Base-by-base conservation (phyloP, 2,797 vertebrate species). In the Cirrhinus molitorella region DNA sequence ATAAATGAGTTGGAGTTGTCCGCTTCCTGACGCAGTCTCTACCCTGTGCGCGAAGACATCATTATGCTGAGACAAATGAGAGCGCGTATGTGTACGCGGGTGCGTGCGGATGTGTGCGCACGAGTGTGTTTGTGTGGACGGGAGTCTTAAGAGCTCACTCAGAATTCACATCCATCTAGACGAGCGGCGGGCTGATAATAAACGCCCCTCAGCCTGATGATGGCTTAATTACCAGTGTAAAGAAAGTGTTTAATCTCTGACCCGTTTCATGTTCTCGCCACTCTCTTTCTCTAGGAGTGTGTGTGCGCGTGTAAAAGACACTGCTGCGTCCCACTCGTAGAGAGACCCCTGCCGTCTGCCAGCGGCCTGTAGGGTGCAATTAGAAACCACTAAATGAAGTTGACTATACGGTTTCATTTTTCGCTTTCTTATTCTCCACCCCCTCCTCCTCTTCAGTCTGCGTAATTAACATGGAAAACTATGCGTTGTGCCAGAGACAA, bases 191-290 rank as follows among this genome's bases (percentile, higher is more conserved):
- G 74, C 86, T 86, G 86, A 85, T 86, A 86, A 88, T 87, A 90
- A 88, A 89, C 80, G 85, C 86, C 88, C 87, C 72, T 82, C 83
- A 88, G 85, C 81, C 83, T 86, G 89, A 90, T 87, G 85, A 82
- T 84, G 83, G 86, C 88, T 88, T 85, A 88, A 89, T 90, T 85
- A 90, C 85, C 87, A 86, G 85, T 74, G 88, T 85, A 89, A 88
- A 87, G 88, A 88, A 87, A 88, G 86, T 85, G 88, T 89, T 90
- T 89, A 88, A 90, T 90, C 88, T 88, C 89, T 89, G 88, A 89
- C 88, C 89, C 78, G 78, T 88, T 87, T 90, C 86, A 87, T 84
- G 88, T 88, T 87, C 87, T 87, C 73, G 47, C 79, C 81, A 83
- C 79, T 86, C 73, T 87, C 67, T 86, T 87, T 87, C 85, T 74